These are phyloP conservation scores for Drosophila saltans DNA, from an alignment of 1,140 invertebrate genomes.

Conservation along the genomic window DNA sequence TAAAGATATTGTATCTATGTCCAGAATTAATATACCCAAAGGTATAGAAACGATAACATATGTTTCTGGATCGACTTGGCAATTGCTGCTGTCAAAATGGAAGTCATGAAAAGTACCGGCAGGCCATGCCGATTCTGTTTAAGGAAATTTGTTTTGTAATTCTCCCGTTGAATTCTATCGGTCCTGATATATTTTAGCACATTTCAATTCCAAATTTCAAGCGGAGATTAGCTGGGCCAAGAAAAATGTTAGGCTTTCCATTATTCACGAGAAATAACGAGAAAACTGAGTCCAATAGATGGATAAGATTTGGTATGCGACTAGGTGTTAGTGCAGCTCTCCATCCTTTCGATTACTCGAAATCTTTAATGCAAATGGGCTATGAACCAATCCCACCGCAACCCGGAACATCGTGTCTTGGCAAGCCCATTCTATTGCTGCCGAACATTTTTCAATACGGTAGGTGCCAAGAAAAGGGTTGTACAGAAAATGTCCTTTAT, in stretches of 20 bases:
- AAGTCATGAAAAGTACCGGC: not conserved
- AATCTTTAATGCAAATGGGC: conserved; percentile 93
- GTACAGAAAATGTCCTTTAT: conserved; percentile 24
- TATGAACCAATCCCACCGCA: conserved; percentile 93
- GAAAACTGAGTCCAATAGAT: conserved; percentile 70
- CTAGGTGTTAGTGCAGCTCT: conserved; percentile 76
- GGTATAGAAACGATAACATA: not conserved
- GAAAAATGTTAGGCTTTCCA: conserved; percentile 43
- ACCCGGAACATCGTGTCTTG: conserved; percentile 89
- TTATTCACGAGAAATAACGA: conserved; percentile 36
- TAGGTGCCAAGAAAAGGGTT: conserved; percentile 77
- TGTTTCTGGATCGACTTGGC: too few species aligned
- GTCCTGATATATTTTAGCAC: conserved; percentile 38
- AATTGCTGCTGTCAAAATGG: too few species aligned
- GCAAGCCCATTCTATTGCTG: conserved; percentile 90
- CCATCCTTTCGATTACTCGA: conserved; percentile 92
- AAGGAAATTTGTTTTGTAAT: not conserved
- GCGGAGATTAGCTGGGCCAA: conserved; percentile 8
- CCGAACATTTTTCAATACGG: conserved; percentile 95
- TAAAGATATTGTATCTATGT: too few species aligned
- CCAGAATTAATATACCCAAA: too few species aligned
- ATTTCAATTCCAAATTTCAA: conserved; percentile 33
- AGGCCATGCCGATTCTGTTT: not conserved
- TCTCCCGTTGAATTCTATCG: conserved; percentile 19
- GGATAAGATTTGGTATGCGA: conserved; percentile 76